phyloP scores from a whole-genome alignment of 2,113 vertebrate genomes.

The Perca flavescens region DNA sequence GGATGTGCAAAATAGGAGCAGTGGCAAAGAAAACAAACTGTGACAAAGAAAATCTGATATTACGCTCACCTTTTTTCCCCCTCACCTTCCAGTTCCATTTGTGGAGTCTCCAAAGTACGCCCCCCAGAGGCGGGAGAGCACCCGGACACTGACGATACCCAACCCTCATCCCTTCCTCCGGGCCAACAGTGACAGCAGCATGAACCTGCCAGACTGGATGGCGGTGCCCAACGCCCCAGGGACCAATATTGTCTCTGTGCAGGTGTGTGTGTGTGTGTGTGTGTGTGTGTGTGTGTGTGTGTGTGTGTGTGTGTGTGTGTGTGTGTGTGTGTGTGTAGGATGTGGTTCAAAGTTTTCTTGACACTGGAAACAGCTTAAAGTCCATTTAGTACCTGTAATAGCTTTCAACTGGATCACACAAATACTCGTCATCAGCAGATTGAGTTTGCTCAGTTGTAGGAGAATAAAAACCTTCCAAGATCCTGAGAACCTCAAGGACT shows the following conservation, averaged over 20 bases:
- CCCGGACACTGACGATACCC: constrained; percentile 83
- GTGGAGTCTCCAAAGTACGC: constrained; percentile 93
- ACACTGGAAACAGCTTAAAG: background rate
- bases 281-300: background rate
- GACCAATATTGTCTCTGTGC: constrained; percentile 85
- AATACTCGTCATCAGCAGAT: background rate
- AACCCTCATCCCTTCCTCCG: constrained; percentile 90
- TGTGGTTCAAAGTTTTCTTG: background rate
- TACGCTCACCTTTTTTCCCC: background rate
- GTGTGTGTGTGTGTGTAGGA: background rate
- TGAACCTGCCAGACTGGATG: constrained; percentile 93
- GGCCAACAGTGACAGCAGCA: constrained; percentile 94
- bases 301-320: constrained; percentile 57
- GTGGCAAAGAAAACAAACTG: background rate
- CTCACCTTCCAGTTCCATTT: constrained; percentile 86
- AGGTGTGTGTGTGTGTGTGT: constrained; percentile 70
- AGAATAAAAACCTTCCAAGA: background rate
- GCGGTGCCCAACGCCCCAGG: constrained; percentile 85
- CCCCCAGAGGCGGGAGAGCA: constrained; percentile 87
- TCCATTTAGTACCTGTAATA: background rate
- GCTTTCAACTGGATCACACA: background rate
- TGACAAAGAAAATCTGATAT: background rate
- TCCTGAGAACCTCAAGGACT: background rate
- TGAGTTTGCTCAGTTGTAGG: too few species aligned
- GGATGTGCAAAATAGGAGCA: background rate